Conservation (phyloP, 1,140 invertebrate genomes). For the Drosophila oshimai region DNA sequence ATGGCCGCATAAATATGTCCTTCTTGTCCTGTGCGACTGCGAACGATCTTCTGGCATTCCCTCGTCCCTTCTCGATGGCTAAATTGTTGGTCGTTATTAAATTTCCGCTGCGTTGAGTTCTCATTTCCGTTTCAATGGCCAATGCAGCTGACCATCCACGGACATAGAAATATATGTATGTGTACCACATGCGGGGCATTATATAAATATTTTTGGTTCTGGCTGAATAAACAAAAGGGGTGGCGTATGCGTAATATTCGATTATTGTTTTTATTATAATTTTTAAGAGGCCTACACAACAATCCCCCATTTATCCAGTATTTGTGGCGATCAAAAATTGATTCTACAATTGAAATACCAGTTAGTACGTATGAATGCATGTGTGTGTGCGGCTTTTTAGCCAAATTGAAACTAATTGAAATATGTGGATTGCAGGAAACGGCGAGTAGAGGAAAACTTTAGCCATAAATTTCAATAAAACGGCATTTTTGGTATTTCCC, state of each 20-base stretch:
- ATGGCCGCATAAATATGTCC: constrained; percentile 80
- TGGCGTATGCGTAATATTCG: constrained; percentile 66
- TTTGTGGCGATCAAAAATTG: constrained; percentile 64
- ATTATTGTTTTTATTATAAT: constrained; percentile 61
- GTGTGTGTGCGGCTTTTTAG: constrained; percentile 33
- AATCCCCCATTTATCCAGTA: constrained; percentile 23
- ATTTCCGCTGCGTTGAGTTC: constrained; percentile 79
- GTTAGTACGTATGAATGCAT: background rate
- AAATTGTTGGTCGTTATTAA: constrained; percentile 80
- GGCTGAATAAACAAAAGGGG: constrained; percentile 25
- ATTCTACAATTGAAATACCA: constrained; percentile 43
- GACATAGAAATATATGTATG: constrained; percentile 49
- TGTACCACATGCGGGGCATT: background rate
- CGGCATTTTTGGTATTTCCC: constrained; percentile 55
- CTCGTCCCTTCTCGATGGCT: constrained; percentile 22
- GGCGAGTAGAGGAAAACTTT: constrained; percentile 33
- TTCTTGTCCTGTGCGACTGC: constrained; percentile 33
- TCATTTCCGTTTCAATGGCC: constrained; percentile 78
- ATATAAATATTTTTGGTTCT: constrained; percentile 5
- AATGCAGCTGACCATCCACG: constrained; percentile 65
- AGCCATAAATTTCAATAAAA: constrained; percentile 71
- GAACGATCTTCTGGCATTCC: constrained; percentile 20
- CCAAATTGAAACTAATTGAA: constrained; percentile 78
- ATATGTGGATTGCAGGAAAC: constrained; percentile 38
- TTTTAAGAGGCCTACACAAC: constrained; percentile 47